Conservation (phyloP, 2,888 invertebrate genomes). For the Quadriops clusia region DNA sequence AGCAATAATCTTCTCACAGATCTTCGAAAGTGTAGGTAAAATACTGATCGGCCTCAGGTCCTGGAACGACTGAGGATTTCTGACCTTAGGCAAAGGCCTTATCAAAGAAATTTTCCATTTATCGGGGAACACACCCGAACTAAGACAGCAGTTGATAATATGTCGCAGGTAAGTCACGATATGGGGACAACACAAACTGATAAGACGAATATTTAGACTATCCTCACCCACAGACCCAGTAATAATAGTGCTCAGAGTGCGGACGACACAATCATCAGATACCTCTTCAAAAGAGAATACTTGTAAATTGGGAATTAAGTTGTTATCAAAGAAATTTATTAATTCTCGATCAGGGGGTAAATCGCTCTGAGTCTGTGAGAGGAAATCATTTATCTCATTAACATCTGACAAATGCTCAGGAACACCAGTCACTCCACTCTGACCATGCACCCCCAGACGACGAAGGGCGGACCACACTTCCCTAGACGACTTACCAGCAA, state of each 20-base stretch:
- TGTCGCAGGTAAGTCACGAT: no score
- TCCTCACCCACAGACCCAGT: no score
- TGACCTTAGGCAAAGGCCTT: background rate
- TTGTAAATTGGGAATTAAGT: no score
- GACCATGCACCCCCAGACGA: background rate
- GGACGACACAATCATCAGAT: no score
- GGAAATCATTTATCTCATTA: no score
- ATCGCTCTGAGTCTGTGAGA: no score
- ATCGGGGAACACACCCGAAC: background rate
- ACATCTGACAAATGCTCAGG: background rate
- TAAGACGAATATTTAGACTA: no score
- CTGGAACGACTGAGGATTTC: background rate
- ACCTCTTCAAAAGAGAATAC: no score
- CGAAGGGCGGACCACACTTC: background rate
- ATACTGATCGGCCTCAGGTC: constrained; percentile 22
- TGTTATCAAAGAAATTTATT: no score
- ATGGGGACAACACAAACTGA: no score
- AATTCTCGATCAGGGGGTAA: no score
- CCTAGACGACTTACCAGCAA: background rate
- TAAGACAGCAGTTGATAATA: background rate
- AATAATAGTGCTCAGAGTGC: no score
- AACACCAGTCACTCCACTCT: background rate
- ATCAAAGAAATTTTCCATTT: background rate
- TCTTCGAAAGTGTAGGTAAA: constrained; percentile 16
- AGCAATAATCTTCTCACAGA: constrained; percentile 15